phyloP scores from a whole-genome alignment of 1,140 invertebrate species.

The Steinernema khuongi region DNA sequence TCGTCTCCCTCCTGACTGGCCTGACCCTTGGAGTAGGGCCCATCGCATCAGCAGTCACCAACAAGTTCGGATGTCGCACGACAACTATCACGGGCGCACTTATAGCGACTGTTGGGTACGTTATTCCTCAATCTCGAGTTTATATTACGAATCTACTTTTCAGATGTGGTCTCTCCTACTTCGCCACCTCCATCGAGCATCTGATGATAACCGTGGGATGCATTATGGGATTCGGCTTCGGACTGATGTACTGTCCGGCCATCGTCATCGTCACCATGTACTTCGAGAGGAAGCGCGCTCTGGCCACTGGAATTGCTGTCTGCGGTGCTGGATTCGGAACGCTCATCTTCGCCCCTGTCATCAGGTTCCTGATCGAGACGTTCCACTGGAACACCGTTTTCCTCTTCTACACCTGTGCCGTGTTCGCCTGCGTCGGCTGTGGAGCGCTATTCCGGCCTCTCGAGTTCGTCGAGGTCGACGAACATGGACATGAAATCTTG shows the following conservation, averaged over 20 bases:
- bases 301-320: constrained; percentile 81
- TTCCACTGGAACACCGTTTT: constrained; percentile 66
- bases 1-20: constrained; percentile 82
- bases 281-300: constrained; percentile 80
- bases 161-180: constrained; percentile 62
- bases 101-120: constrained; percentile 68
- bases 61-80: constrained; percentile 80
- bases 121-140: neutral
- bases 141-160: constrained; percentile 7
- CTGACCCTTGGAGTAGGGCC: constrained; percentile 75
- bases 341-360: constrained; percentile 67
- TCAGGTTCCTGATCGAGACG: constrained; percentile 58
- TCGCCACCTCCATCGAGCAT: constrained; percentile 65
- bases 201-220: constrained; percentile 80
- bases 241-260: constrained; percentile 82
- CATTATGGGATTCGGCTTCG: constrained; percentile 72
- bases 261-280: constrained; percentile 85
- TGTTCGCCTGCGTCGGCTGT: constrained; percentile 71
- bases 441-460: constrained; percentile 73
- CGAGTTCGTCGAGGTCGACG: constrained; percentile 65
- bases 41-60: constrained; percentile 82
- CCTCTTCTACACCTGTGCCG: constrained; percentile 64
- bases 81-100: constrained; percentile 81
- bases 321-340: constrained; percentile 84
- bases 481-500: constrained; percentile 33